A percentile compares a stretch with the other conserved stretches of the same genome.
phyloP scores from a whole-genome alignment of 2,113 vertebrate genomes.

The Crotalus helleri region DNA sequence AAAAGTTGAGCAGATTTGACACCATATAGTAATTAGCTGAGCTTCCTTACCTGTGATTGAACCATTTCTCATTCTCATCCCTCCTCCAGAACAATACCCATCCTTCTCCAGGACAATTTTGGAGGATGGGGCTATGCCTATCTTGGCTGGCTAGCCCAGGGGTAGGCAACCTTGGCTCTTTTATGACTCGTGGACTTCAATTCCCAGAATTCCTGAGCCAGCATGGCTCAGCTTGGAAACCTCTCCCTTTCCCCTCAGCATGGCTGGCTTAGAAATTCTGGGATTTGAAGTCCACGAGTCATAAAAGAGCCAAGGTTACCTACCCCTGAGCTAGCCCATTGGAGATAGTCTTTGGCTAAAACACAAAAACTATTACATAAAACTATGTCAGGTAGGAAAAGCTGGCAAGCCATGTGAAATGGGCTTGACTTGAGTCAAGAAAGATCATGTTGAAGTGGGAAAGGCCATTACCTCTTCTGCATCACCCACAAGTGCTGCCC shows the following conservation, averaged over 20 bases:
- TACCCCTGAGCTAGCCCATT: neutral
- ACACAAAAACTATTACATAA: neutral
- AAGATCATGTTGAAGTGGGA: neutral
- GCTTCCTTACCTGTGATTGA: neutral
- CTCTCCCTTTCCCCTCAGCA: too few species aligned
- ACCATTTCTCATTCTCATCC: neutral
- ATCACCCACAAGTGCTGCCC: neutral
- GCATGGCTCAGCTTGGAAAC: too few species aligned
- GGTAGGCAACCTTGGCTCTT: too few species aligned
- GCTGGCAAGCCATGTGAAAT: neutral
- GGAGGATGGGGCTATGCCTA: neutral
- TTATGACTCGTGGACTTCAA: too few species aligned
- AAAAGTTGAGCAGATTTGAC: neutral
- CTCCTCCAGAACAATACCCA: neutral
- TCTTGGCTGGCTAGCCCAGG: neutral
- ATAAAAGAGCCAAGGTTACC: too few species aligned
- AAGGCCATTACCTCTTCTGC: neutral
- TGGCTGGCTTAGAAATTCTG: too few species aligned
- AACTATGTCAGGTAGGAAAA: neutral
- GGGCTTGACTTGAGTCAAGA: neutral
- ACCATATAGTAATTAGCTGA: too few species aligned
- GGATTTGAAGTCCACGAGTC: too few species aligned
- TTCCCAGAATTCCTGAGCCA: too few species aligned
- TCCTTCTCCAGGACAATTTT: neutral
- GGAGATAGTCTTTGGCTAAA: neutral